Base-by-base conservation (phyloP, 2,797 vertebrate species). In the Chaetophractus vellerosus region DNA sequence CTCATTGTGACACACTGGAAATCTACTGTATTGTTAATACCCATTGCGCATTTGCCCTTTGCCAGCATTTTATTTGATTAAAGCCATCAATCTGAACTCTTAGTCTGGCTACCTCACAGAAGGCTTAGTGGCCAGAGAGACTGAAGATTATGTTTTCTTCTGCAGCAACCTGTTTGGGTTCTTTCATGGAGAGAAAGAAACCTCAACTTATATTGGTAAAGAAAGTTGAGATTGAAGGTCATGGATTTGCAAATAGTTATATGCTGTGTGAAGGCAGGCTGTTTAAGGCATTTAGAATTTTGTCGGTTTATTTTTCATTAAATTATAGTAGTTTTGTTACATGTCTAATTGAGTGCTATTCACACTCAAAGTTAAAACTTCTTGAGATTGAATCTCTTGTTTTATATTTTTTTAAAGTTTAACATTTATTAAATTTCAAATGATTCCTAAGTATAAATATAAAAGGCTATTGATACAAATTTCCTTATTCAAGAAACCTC, bases 11-110 rank as follows among this genome's bases (percentile, higher is more conserved):
- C 31, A 52, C 80, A 52, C 28, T 80, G 59, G 88, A 48, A 96
- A 90, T 72, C 61, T 33, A 68, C 19, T 76, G 1, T 55, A 80
- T 84, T 78, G n/a, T 78, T 87, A 88, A 89, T 85, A 75, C 61
- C 26, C 21, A 41, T 57, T 81, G 64, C 68, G 8, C 28, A 38
- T 72, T 91, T 95, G 85, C 76, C 90, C 55, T 61, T 80, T 91
- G 81, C 87, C 85, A 94, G 50, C 38, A 57, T 88, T 91, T 96
- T 87, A 75, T 88, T 90, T 96, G 95, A 96, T 93, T 96, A 96
- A 97, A 96, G 38, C 24, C 48, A 68, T 96, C 31, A 59, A 75
- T 97, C 82, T 94, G 75, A 93, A 78, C 50, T 71, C 74, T 95
- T 24, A 72, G 69, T 50, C 64, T 95, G 63, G 69, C 68, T 91